phyloP scores from a whole-genome alignment of 2,888 invertebrate species.

The Ochropleura leucogaster region DNA sequence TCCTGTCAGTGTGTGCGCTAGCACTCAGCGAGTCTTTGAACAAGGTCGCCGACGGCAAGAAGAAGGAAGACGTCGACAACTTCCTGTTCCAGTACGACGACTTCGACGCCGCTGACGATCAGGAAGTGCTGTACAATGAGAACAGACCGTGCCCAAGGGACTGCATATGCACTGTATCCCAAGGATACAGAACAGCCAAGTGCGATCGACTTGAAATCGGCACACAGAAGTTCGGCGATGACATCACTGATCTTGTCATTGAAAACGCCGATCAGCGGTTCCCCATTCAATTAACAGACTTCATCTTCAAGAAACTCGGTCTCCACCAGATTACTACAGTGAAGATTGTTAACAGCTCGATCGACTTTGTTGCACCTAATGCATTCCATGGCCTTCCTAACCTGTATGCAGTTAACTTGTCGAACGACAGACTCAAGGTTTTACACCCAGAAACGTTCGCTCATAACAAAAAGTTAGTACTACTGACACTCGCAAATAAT shows the following conservation, averaged over 20 bases:
- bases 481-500: constrained; percentile 92
- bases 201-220: constrained; percentile 93
- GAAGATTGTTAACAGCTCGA: constrained; percentile 93
- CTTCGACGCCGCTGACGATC: constrained; percentile 86
- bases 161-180: constrained; percentile 91
- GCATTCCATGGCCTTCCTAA: constrained; percentile 93
- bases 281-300: constrained; percentile 91
- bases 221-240: constrained; percentile 92
- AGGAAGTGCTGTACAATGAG: constrained; percentile 87
- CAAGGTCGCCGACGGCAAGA: constrained; percentile 81
- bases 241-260: constrained; percentile 92
- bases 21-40: constrained; percentile 82
- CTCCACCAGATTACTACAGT: constrained; percentile 92
- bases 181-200: constrained; percentile 91
- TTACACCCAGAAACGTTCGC: constrained; percentile 93
- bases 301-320: constrained; percentile 91
- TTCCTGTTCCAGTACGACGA: constrained; percentile 85
- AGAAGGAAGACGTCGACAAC: constrained; percentile 79
- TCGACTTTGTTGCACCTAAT: constrained; percentile 92
- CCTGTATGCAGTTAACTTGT: constrained; percentile 93
- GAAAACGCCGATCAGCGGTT: constrained; percentile 91
- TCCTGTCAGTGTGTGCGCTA: constrained; percentile 87
- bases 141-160: constrained; percentile 91
- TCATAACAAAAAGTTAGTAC: constrained; percentile 91
- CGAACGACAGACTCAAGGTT: constrained; percentile 92